phyloP scores from a whole-genome alignment of 1,140 invertebrate genomes.

The Drosophila kikkawai region DNA sequence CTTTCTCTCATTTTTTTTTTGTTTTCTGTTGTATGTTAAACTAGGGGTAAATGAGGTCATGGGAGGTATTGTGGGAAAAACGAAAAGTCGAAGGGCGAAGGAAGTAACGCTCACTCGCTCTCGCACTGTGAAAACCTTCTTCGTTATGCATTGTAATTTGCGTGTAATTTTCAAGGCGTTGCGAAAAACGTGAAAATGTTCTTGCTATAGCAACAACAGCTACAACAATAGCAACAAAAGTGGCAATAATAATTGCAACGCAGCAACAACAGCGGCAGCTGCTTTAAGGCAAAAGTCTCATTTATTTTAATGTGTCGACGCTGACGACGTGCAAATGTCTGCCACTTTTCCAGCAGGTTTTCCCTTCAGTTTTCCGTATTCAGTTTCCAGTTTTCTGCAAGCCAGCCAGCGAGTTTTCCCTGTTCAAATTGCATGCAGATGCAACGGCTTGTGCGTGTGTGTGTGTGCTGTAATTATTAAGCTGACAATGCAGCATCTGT shows the following conservation, averaged over 20 bases:
- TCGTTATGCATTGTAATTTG: conserved; percentile 78
- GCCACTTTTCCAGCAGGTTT: conserved; percentile 71
- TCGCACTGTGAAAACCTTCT: conserved; percentile 43
- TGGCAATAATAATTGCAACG: conserved; percentile 34
- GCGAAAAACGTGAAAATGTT: conserved; percentile 68
- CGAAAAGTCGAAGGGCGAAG: conserved; percentile 29
- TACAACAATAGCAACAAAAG: conserved; percentile 34
- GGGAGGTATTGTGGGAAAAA: conserved; percentile 1
- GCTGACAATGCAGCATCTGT: conserved; percentile 68
- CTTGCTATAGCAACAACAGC: conserved; percentile 31
- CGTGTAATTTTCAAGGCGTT: conserved; percentile 74
- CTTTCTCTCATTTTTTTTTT: not conserved
- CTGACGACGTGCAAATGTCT: conserved; percentile 81
- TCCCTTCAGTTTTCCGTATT: conserved; percentile 33
- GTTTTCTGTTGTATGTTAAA: not conserved
- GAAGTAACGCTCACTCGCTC: conserved; percentile 16
- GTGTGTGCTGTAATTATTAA: conserved; percentile 71
- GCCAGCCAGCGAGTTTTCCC: conserved; percentile 22
- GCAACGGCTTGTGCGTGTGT: conserved; percentile 45
- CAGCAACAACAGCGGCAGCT: conserved; percentile 41
- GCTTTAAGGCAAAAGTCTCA: conserved; percentile 77
- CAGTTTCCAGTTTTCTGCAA: conserved; percentile 24
- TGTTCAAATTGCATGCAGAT: conserved; percentile 66
- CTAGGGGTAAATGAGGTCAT: conserved; percentile 34
- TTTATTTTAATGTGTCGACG: conserved; percentile 81